Percentiles rank a stretch among this genome's conserved stretches.
phyloP scores from a whole-genome alignment of 23 tunicate genomes.

The Halocynthia roretzi region DNA sequence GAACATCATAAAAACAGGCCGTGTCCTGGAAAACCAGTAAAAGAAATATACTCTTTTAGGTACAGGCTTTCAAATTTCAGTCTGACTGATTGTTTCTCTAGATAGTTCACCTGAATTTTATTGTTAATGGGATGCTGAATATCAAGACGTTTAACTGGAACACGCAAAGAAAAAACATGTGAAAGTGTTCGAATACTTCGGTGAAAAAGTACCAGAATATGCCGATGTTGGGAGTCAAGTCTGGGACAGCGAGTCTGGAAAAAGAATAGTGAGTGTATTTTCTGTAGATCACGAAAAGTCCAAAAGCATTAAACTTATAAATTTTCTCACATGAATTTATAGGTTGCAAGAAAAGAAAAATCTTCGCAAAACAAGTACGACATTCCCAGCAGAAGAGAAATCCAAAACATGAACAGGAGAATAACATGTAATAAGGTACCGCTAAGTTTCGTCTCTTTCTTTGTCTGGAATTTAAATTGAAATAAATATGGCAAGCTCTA shows the following conservation, averaged over 20 bases:
- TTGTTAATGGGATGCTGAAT: constrained; percentile 62
- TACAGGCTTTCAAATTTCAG: not conserved
- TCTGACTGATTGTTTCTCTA: not conserved
- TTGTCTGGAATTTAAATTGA: not conserved
- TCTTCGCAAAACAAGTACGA: constrained; percentile 5
- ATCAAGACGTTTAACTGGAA: constrained; percentile 71
- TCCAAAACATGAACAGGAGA: constrained; percentile 10
- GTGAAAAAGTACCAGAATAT: constrained; percentile 96
- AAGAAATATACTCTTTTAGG: not conserved
- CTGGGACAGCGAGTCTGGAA: constrained; percentile 58
- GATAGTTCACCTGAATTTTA: constrained; percentile 46
- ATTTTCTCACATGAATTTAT: constrained; percentile 15
- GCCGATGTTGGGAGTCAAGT: constrained; percentile 88
- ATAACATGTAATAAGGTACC: not conserved
- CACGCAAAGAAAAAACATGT: constrained; percentile 63
- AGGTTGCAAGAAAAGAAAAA: constrained; percentile 11
- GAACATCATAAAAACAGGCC: constrained; percentile 60
- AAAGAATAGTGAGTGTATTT: not conserved
- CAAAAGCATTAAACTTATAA: not conserved
- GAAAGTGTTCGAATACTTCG: constrained; percentile 84
- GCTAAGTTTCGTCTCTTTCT: not conserved
- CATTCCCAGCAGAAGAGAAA: constrained; percentile 7
- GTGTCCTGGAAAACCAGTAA: constrained; percentile 13
- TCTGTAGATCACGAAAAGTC: not conserved
- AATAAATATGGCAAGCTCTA: not conserved